These are phyloP conservation scores for Gorsachius goisagi DNA, from an alignment of 2,113 vertebrate species.

Conservation along the genomic window DNA sequence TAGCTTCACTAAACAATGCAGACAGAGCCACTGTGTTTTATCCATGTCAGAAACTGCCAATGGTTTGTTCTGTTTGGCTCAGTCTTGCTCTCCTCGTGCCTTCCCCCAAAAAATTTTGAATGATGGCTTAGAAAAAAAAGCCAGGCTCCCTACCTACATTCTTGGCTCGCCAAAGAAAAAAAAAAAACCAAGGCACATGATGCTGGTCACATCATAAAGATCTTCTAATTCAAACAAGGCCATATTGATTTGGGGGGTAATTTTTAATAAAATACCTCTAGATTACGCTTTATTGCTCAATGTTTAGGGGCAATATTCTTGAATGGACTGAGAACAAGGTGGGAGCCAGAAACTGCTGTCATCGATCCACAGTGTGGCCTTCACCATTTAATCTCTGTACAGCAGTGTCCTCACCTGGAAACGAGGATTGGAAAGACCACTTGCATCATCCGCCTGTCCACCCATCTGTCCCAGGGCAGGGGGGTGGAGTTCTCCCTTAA, in stretches of 20 bases:
- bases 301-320: conserved; percentile 29
- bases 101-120: background rate
- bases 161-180: background rate
- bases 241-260: background rate
- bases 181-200: background rate
- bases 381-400: conserved; percentile 35
- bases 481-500: conserved; percentile 24
- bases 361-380: conserved; percentile 24
- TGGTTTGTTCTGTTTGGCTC: conserved; percentile 26
- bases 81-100: background rate
- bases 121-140: background rate
- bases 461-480: background rate
- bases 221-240: conserved; percentile 1
- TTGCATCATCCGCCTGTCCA: conserved; percentile 28
- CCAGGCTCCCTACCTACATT: background rate
- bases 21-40: background rate
- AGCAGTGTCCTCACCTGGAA: background rate
- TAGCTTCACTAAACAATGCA: background rate
- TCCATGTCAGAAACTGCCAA: background rate
- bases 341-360: background rate
- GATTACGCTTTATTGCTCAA: conserved; percentile 48
- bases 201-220: background rate
- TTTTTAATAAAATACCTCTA: conserved; percentile 48
- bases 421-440: background rate
- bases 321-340: conserved; percentile 3